Evolutionary conservation across 2,797 vertebrate species (phyloP), one percentile per base, ranked within the genome.

Genomic region (Eulemur coronatus): DNA sequence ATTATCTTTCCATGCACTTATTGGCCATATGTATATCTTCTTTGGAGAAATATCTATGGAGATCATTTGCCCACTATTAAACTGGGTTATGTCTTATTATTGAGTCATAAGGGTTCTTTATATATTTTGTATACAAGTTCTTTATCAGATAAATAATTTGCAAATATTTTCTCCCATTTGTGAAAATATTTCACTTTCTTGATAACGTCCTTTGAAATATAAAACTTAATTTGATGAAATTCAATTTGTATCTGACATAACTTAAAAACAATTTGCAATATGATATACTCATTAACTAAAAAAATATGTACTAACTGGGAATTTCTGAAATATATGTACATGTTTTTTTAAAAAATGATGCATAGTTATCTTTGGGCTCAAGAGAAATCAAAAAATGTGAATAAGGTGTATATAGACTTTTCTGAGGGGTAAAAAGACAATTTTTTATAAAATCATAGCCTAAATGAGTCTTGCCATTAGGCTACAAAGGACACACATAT

Each of bases 151-250:
- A 95, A 52, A 52, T 80, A 30, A 89, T 28, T 50, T 82, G 33
- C 4, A 57, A 95, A 55, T 78, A 82, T 35, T 69, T 93, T 76
- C n/a, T 75, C 57, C 41, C 22, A 69, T 17, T 48, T 80, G 46
- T 89, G 50, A 63, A 88, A 61, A 76, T 75, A 75, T 95, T 95
- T 75, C 35, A 84, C 38, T 91, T 30, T 86, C 13, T 95, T 82
- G 52, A 80, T 61, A 57, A 43, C 91, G 4, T 89, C 26, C 52
- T 75, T 46, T 85, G 43, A 89, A 78, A 92, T 57, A 73, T 2
- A 52, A 91, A 86, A 82, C 28, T 57, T 46, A 72, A 94, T 78
- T 61, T 82, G 61, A 70, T 81, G 43, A 86, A 90, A 50, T 63
- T 55, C 41, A 70, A 57, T 30, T 75, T 87, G 2, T 65, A 57